Evolutionary conservation across 1,140 invertebrate genomes (phyloP).

Genomic region (Drosophila rhopaloa): DNA sequence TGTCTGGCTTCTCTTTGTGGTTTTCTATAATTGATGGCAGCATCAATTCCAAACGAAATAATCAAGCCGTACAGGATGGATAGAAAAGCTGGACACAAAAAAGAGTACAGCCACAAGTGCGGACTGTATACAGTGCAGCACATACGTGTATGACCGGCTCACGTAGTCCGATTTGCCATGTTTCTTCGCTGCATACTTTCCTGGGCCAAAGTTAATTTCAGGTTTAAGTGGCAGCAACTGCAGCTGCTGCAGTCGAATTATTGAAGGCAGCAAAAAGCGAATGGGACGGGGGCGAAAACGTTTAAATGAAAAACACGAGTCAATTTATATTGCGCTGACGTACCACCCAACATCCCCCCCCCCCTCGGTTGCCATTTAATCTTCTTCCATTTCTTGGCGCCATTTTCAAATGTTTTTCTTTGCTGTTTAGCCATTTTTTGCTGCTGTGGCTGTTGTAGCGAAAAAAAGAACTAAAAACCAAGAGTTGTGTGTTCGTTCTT

Average conservation of each 20-base stretch:
- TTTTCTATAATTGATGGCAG: constrained; percentile 74
- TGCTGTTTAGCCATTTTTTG: constrained; percentile 61
- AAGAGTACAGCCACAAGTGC: constrained; percentile 13
- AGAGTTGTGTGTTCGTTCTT: constrained; percentile 35
- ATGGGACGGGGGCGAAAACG: constrained; percentile 30
- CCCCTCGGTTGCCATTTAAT: constrained; percentile 35
- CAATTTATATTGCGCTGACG: constrained; percentile 69
- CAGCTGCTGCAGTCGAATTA: constrained; percentile 64
- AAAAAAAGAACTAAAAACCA: constrained; percentile 33
- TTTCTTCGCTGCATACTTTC: constrained; percentile 60
- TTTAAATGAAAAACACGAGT: constrained; percentile 77
- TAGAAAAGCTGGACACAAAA: constrained; percentile 21
- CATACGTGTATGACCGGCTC: constrained; percentile 22
- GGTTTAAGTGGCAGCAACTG: constrained; percentile 64
- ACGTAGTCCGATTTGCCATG: constrained; percentile 42
- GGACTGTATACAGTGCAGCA: constrained; percentile 21
- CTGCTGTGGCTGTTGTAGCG: constrained; percentile 40
- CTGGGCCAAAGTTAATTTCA: constrained; percentile 74
- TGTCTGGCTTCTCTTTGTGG: constrained; percentile 35
- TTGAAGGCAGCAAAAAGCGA: constrained; percentile 56
- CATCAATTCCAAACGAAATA: constrained; percentile 79
- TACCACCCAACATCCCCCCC: constrained; percentile 10
- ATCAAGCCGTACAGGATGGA: constrained; percentile 57
- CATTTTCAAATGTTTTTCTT: constrained; percentile 69
- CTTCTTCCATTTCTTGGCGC: constrained; percentile 58